phyloP scores from a whole-genome alignment of 2,888 invertebrate species.

The Callimorpha dominula region DNA sequence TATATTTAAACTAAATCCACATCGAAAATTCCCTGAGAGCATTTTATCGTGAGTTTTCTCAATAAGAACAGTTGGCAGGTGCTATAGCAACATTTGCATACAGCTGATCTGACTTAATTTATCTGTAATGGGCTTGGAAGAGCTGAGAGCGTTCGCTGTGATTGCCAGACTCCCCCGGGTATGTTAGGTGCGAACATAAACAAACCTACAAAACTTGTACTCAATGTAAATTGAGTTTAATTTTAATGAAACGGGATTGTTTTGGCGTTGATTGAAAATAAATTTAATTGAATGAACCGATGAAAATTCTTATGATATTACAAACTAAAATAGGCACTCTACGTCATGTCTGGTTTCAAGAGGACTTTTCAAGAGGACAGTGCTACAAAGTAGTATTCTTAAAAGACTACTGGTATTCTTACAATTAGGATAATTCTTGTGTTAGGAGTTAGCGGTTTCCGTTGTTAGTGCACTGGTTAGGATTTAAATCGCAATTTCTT shows the following conservation, averaged over 20 bases:
- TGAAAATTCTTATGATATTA: not conserved
- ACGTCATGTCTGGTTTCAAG: not conserved
- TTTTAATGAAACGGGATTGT: constrained; percentile 22
- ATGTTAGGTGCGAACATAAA: constrained; percentile 50
- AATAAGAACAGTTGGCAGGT: constrained; percentile 47
- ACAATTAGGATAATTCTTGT: not conserved
- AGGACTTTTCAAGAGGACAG: not conserved
- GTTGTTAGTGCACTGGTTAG: no score
- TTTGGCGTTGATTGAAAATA: constrained; percentile 25
- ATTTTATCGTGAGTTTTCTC: constrained; percentile 48
- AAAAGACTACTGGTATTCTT: not conserved
- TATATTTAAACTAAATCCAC: constrained; percentile 14
- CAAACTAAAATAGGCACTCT: not conserved
- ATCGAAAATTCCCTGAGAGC: constrained; percentile 19
- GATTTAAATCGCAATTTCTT: no score
- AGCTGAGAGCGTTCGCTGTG: constrained; percentile 72
- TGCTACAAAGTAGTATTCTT: not conserved
- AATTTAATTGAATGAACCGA: not conserved
- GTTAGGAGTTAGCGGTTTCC: not conserved
- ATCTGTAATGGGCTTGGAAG: constrained; percentile 81
- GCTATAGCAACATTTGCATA: constrained; percentile 60
- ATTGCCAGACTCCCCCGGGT: constrained; percentile 80
- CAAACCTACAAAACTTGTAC: constrained; percentile 44
- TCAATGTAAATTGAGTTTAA: constrained; percentile 24
- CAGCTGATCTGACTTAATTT: constrained; percentile 79